Base-by-base conservation (phyloP, 2,888 invertebrate species). In the Coleophora deauratella region DNA sequence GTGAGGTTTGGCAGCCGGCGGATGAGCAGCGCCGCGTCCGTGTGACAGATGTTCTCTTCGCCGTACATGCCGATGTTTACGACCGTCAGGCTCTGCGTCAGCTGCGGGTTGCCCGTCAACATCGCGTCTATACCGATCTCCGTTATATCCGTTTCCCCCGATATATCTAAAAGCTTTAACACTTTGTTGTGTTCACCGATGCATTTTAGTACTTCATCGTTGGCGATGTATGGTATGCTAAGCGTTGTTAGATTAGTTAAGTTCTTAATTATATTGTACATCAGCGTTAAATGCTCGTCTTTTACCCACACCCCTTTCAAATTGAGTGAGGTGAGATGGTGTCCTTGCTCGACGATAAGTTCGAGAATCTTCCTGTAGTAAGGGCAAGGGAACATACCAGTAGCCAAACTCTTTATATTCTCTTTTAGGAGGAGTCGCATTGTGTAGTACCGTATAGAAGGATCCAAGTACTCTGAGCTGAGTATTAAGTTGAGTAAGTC, bases 301-400 rank as follows among this genome's bases (percentile, higher is more conserved):
- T 90, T 89, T 33, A 90, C 89, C 91, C 91, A 92, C 28, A 92
- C 89, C 10, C 92, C 92, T 76, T 91, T 91, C 42, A 92, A 72
- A 69, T 91, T 91, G 39, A 92, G 84, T 30, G 88, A 72, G 35
- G 89, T 88, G 51, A 92, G 59, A 27, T 91, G 89, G 7, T 78
- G 86, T 7, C 91, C 92, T 68, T 90, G 90, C 14, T 86, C 86
- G 4, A 85, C 80, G 55, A 92, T 89, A 48, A 89, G 87, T 67
- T 90, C 88, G 55, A 92, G 74, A 54, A 92, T 89, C 70, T 89
- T 89, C 46, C 88, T 88, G 63, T 91, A 91, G 68, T 90, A 92
- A n/a, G 89, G 89, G 54, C 89, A 88, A 0, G 92, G 92, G 69
- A 92, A 92, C 36, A 91, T 88, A 32, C 91, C 91, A 0, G 91